Conservation (phyloP, 2,113 vertebrate genomes). For the Lepisosteus oculatus region DNA sequence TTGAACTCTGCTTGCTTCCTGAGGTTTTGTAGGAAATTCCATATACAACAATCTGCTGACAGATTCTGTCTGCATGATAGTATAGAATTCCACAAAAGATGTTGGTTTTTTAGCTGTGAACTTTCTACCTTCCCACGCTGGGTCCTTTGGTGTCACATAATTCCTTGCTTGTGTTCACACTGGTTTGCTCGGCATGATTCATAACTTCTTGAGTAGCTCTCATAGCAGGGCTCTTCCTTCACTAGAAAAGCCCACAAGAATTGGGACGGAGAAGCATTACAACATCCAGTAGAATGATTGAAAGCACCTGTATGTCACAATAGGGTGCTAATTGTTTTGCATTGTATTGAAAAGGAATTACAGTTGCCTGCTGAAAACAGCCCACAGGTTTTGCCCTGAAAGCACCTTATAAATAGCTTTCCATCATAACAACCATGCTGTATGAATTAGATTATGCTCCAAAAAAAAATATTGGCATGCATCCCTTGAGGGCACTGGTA, state of each 20-base stretch:
- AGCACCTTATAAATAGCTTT: slow-evolving; percentile 52
- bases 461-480: slow-evolving; percentile 47
- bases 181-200: slow-evolving; percentile 12
- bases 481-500: slow-evolving; percentile 55
- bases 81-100: slow-evolving; percentile 37
- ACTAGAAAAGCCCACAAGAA: slow-evolving; percentile 26
- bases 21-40: slow-evolving; percentile 56
- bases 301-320: slow-evolving; percentile 65
- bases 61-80: slow-evolving; percentile 56
- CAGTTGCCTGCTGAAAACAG: slow-evolving; percentile 42
- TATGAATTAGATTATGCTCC: slow-evolving; percentile 18
- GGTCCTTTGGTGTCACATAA: slow-evolving; percentile 1
- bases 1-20: slow-evolving; percentile 49
- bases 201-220: not conserved
- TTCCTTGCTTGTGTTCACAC: not conserved
- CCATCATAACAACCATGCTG: slow-evolving; percentile 39
- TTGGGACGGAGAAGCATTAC: slow-evolving; percentile 45
- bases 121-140: slow-evolving; percentile 10
- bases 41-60: slow-evolving; percentile 44
- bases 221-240: not conserved
- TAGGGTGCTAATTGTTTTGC: slow-evolving; percentile 57
- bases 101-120: slow-evolving; percentile 7
- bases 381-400: not conserved
- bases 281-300: slow-evolving; percentile 47
- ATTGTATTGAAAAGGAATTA: slow-evolving; percentile 57